phyloP scores from a whole-genome alignment of 2,113 vertebrate species.

The Gymnorhina tibicen region DNA sequence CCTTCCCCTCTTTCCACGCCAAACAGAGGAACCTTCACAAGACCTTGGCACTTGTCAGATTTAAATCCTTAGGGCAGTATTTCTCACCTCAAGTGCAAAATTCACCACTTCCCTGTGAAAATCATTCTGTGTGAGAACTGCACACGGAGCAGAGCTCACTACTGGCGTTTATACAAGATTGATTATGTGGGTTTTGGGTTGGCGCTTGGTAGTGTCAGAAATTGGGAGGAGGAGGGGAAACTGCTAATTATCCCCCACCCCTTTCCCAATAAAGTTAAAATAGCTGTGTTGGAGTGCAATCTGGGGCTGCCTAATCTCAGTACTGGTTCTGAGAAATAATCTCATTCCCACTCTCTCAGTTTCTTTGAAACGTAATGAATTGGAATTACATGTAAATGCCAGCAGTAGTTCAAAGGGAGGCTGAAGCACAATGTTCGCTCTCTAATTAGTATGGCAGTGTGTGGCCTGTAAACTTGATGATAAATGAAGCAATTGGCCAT shows the following conservation, averaged over 20 bases:
- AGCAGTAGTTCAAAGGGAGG: slow-evolving; percentile 47
- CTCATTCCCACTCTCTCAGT: neutral
- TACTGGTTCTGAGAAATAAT: neutral
- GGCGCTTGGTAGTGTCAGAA: neutral
- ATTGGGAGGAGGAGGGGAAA: neutral
- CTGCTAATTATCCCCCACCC: neutral
- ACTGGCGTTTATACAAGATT: neutral
- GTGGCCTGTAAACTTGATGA: slow-evolving; percentile 56
- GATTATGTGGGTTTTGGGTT: slow-evolving; percentile 30
- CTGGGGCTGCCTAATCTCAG: neutral
- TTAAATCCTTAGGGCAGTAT: slow-evolving; percentile 66
- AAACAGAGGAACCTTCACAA: slow-evolving; percentile 57
- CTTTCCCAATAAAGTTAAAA: neutral
- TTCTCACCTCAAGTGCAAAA: slow-evolving; percentile 66
- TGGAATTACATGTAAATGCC: slow-evolving; percentile 9
- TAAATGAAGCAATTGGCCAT: slow-evolving; percentile 60
- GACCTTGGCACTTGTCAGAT: slow-evolving; percentile 60
- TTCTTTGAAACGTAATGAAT: slow-evolving; percentile 49
- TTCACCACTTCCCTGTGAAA: slow-evolving; percentile 70
- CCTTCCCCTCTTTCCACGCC: neutral
- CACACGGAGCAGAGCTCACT: neutral
- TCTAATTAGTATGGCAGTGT: slow-evolving; percentile 58
- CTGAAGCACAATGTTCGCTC: slow-evolving; percentile 16
- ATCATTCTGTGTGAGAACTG: neutral
- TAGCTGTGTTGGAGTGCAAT: neutral